phyloP scores from a whole-genome alignment of 2,888 invertebrate species.

The Sabellastarte sp. region DNA sequence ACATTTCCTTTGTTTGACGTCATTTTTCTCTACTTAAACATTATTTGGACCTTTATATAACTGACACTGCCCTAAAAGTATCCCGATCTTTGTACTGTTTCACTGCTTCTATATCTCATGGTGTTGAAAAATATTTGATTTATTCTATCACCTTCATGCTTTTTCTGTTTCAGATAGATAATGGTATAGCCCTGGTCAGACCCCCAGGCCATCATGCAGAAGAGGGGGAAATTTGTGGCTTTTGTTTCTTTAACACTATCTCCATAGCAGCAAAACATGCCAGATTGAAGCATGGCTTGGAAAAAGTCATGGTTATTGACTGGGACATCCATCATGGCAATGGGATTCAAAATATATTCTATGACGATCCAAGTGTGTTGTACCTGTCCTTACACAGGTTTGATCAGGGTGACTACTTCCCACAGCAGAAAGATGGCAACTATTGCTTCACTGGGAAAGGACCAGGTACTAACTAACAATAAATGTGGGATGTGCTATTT shows the following conservation, averaged over 20 bases:
- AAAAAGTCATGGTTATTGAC: constrained; percentile 74
- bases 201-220: constrained; percentile 88
- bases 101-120: too few species aligned
- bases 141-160: neutral
- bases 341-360: constrained; percentile 84
- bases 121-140: too few species aligned
- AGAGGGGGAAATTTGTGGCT: constrained; percentile 74
- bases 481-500: too few species aligned
- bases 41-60: too few species aligned
- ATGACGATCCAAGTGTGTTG: constrained; percentile 69
- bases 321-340: constrained; percentile 96
- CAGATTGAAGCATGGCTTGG: constrained; percentile 38
- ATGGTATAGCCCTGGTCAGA: constrained; percentile 18
- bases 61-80: too few species aligned
- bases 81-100: too few species aligned
- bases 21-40: too few species aligned
- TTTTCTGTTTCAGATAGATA: neutral
- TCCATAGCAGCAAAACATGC: constrained; percentile 80
- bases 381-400: constrained; percentile 90
- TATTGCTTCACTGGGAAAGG: constrained; percentile 65
- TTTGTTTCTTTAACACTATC: constrained; percentile 83
- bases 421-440: constrained; percentile 68
- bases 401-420: constrained; percentile 76
- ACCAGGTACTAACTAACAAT: too few species aligned
- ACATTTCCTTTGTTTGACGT: too few species aligned